Evolutionary conservation across 2,113 vertebrate species (phyloP).

Genomic region (Gymnorhina tibicen): DNA sequence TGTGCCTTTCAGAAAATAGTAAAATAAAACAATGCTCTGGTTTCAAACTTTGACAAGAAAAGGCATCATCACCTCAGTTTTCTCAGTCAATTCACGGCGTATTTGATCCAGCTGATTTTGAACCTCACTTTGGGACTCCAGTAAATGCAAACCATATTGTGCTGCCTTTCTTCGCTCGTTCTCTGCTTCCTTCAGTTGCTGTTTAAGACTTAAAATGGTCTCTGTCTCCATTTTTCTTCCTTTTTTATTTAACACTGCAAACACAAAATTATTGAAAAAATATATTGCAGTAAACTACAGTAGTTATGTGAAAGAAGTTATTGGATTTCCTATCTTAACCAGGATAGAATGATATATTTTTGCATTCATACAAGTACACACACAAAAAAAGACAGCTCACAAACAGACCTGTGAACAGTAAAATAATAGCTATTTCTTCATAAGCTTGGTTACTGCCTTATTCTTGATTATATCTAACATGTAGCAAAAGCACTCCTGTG

Average conservation of each 20-base stretch:
- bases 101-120: slow-evolving; percentile 86
- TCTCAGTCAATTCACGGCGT: slow-evolving; percentile 80
- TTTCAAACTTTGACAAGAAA: background rate
- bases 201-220: slow-evolving; percentile 67
- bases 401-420: background rate
- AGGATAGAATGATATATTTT: background rate
- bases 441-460: background rate
- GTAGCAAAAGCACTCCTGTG: background rate
- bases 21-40: background rate
- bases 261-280: background rate
- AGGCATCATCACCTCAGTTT: slow-evolving; percentile 76
- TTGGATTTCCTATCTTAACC: background rate
- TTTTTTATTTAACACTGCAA: background rate
- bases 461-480: background rate
- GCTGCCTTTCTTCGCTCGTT: slow-evolving; percentile 84
- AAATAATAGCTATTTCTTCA: background rate
- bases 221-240: slow-evolving; percentile 68
- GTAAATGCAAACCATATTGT: slow-evolving; percentile 85
- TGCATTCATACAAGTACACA: background rate
- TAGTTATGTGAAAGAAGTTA: background rate
- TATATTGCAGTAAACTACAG: background rate
- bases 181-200: slow-evolving; percentile 81
- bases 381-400: background rate
- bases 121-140: slow-evolving; percentile 85
- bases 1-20: background rate